Conservation (phyloP, 2,797 vertebrate species). For the Anas bernieri region DNA sequence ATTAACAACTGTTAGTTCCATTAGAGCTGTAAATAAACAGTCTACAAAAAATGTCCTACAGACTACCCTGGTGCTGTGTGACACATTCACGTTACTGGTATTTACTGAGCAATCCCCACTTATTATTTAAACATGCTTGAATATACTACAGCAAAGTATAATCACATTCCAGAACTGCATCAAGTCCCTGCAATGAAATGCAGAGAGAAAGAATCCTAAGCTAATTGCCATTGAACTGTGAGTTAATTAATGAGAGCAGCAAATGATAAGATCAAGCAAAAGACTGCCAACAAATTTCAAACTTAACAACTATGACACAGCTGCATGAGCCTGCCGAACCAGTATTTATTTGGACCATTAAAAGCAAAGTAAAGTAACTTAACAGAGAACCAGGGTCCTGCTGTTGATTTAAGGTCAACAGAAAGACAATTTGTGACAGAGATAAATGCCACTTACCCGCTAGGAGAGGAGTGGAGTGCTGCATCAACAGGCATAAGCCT, state of each 20-base stretch:
- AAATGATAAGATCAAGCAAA: not conserved
- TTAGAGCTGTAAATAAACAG: not conserved
- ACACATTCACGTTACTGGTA: not conserved
- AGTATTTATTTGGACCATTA: not conserved
- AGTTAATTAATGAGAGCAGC: conserved; percentile 5
- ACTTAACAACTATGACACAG: not conserved
- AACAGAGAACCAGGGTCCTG: not conserved
- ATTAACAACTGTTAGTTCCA: not conserved
- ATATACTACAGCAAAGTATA: not conserved
- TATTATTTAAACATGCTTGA: not conserved
- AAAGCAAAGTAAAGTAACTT: not conserved
- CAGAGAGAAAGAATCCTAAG: not conserved
- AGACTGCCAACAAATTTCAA: not conserved
- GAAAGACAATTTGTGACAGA: not conserved
- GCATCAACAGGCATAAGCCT: not conserved
- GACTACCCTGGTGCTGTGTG: not conserved
- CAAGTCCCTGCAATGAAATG: not conserved
- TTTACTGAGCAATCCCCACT: not conserved
- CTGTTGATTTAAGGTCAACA: not conserved
- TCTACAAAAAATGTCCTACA: not conserved
- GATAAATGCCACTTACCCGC: not conserved
- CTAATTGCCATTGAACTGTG: not conserved
- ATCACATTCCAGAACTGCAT: not conserved
- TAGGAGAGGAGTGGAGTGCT: not conserved
- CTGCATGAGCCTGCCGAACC: not conserved